A percentile compares a stretch with the other conserved stretches of the same genome.
These are phyloP conservation scores for Macrobrachium rosenbergii DNA, from an alignment of 1,140 invertebrate genomes.

Conservation along the genomic window DNA sequence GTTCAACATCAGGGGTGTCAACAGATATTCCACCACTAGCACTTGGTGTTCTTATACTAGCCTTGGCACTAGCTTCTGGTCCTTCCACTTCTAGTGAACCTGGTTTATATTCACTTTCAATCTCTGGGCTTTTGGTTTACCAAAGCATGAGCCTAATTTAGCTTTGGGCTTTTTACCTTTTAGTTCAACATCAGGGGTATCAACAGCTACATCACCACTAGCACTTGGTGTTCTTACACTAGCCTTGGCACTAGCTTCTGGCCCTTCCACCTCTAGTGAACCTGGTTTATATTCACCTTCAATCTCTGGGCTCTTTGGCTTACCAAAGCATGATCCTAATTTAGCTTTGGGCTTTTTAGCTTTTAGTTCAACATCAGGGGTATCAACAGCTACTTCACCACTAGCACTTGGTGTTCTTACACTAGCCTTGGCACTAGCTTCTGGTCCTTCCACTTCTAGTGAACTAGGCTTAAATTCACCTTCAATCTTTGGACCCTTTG, in stretches of 20 bases:
- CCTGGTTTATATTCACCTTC: slow-evolving; percentile 33
- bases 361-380: slow-evolving; percentile 28
- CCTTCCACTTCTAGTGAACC: neutral
- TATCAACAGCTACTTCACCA: slow-evolving; percentile 30
- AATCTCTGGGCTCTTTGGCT: slow-evolving; percentile 39
- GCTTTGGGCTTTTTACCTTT: slow-evolving; percentile 37
- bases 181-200: slow-evolving; percentile 17
- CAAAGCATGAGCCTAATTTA: slow-evolving; percentile 21
- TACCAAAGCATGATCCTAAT: slow-evolving; percentile 55
- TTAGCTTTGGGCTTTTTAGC: slow-evolving; percentile 33
- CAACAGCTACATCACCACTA: slow-evolving; percentile 9
- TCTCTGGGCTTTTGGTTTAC: slow-evolving; percentile 21
- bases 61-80: neutral
- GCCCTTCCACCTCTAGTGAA: neutral
- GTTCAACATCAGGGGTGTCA: slow-evolving; percentile 26
- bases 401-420: slow-evolving; percentile 23
- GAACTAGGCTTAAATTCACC: slow-evolving; percentile 22
- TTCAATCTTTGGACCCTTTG: slow-evolving; percentile 40
- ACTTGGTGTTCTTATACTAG: slow-evolving; percentile 2
- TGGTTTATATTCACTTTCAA: slow-evolving; percentile 23
- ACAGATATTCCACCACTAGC: neutral
- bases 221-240: slow-evolving; percentile 23
- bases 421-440: neutral
- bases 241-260: slow-evolving; percentile 12
- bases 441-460: slow-evolving; percentile 24